A percentile compares a stretch with the other conserved stretches of the same genome.
These are phyloP conservation scores for Pomatostomus ruficeps DNA, from an alignment of 2,113 vertebrate genomes.

Conservation along the genomic window DNA sequence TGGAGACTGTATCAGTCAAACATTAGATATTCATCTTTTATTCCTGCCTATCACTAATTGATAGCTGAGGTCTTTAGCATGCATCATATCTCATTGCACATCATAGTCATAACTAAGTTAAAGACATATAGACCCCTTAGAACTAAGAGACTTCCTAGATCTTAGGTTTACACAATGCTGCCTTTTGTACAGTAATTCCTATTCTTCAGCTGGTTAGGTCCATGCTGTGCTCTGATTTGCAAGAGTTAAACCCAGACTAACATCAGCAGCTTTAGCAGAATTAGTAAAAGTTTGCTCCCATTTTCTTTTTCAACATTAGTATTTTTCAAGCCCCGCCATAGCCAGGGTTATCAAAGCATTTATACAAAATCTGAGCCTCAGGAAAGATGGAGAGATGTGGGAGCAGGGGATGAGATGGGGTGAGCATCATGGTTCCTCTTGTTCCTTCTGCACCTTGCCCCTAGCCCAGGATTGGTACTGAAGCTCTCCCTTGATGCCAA, in stretches of 20 bases:
- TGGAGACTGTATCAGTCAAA: neutral
- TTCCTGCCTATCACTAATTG: constrained; percentile 16
- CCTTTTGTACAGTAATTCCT: neutral
- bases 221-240: neutral
- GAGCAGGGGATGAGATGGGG: neutral
- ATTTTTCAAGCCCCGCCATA: neutral
- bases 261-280: neutral
- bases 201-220: neutral
- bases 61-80: neutral
- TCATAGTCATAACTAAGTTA: neutral
- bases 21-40: constrained; percentile 11
- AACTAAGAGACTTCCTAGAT: neutral
- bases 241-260: neutral
- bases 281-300: neutral
- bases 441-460: neutral
- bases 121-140: neutral
- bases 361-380: neutral
- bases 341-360: neutral
- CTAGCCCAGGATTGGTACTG: neutral
- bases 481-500: neutral
- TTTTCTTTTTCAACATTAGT: neutral
- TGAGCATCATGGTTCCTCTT: neutral
- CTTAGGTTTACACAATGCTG: neutral
- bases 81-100: neutral
- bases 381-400: neutral